phyloP scores from a whole-genome alignment of 2,797 vertebrate species.

The Myotis planiceps region DNA sequence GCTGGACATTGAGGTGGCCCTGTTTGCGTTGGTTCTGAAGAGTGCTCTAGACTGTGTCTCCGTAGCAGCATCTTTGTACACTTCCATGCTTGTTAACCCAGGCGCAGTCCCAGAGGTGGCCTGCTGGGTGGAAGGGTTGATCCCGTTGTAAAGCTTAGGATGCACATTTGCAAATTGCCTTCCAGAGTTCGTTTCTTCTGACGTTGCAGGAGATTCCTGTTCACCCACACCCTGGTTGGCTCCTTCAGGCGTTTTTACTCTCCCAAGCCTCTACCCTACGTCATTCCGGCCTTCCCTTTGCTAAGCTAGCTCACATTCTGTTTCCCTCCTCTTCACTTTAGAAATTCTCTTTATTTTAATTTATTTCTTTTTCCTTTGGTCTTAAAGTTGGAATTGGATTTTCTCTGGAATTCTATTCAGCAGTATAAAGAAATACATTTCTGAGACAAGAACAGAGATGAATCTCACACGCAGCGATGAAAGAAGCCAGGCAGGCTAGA shows the following conservation, averaged over 20 bases:
- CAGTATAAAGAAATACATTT: neutral
- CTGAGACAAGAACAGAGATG: neutral
- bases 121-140: neutral
- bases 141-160: neutral
- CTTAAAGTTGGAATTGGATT: neutral
- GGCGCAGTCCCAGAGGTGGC: neutral
- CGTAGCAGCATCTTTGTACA: too few species aligned
- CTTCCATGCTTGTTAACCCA: neutral
- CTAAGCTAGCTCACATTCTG: neutral
- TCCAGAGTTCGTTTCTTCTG: neutral
- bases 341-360: neutral
- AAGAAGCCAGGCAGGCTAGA: neutral
- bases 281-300: neutral
- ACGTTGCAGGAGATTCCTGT: neutral
- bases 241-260: neutral
- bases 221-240: neutral
- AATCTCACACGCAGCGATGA: too few species aligned
- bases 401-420: neutral
- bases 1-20: neutral
- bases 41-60: rapidly evolving
- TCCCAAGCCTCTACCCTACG: neutral
- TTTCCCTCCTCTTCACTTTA: neutral
- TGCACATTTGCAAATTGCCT: neutral
- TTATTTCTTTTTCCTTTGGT: neutral
- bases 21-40: neutral